Evolutionary conservation across 2,797 vertebrate genomes (phyloP).

Genomic region (Rhinella marina): DNA sequence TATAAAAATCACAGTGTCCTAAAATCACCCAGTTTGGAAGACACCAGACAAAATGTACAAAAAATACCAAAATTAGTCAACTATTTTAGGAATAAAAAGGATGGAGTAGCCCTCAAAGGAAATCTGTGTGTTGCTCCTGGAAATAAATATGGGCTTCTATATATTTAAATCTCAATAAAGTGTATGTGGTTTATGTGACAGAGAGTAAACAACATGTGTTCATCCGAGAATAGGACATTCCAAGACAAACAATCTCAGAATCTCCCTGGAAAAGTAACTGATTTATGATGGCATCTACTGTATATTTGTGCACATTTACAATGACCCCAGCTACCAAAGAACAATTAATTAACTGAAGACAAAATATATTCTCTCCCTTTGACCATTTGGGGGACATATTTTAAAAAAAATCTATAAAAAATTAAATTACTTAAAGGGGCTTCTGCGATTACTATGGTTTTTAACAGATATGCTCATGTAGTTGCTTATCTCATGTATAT

Average conservation of each 20-base stretch:
- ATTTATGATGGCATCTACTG: slow-evolving; percentile 23
- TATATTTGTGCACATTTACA: not conserved
- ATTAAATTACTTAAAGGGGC: too few relatives aligned
- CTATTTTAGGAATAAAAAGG: slow-evolving; percentile 59
- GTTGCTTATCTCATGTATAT: too few relatives aligned
- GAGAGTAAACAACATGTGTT: slow-evolving; percentile 60
- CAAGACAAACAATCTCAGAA: slow-evolving; percentile 54
- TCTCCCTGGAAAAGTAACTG: slow-evolving; percentile 45
- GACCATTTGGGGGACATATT: not conserved
- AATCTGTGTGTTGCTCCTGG: slow-evolving; percentile 60
- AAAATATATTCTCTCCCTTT: not conserved
- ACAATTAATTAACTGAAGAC: not conserved
- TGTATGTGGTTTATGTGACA: slow-evolving; percentile 60
- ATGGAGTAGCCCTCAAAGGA: slow-evolving; percentile 61
- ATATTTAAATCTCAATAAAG: slow-evolving; percentile 63
- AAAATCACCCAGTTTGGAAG: slow-evolving; percentile 56
- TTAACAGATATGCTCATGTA: too few relatives aligned
- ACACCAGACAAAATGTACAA: slow-evolving; percentile 46
- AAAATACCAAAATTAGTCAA: slow-evolving; percentile 36
- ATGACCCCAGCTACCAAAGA: not conserved
- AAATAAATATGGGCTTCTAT: slow-evolving; percentile 61
- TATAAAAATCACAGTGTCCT: slow-evolving; percentile 41
- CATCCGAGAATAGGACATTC: slow-evolving; percentile 56
- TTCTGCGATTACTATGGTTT: too few relatives aligned
- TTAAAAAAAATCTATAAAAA: not conserved